phyloP scores from a whole-genome alignment of 1,140 invertebrate genomes.

The Drosophila melanogaster region DNA sequence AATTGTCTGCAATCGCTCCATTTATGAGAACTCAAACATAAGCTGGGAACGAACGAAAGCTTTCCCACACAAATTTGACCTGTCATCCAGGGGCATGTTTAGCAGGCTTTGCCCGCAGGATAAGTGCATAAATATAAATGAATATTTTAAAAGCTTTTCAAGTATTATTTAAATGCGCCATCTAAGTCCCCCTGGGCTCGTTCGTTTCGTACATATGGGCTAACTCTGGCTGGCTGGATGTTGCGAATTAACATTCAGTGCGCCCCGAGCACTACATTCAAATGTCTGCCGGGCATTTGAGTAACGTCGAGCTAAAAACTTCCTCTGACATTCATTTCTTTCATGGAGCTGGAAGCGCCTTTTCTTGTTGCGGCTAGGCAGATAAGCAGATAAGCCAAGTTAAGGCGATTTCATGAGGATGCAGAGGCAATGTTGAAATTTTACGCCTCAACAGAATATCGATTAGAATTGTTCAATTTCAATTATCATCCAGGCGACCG shows the following conservation, averaged over 20 bases:
- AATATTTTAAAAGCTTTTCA: conserved; percentile 33
- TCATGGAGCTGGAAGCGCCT: background rate
- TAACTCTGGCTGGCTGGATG: background rate
- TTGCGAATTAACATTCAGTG: conserved; percentile 32
- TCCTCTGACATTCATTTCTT: conserved; percentile 19
- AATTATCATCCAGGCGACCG: conserved; percentile 49
- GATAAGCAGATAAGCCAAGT: conserved; percentile 39
- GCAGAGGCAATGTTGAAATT: conserved; percentile 32
- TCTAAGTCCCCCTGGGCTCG: background rate
- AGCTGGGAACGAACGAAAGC: conserved; percentile 27
- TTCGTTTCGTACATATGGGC: background rate
- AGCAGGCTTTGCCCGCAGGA: conserved; percentile 6
- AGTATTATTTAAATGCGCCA: conserved; percentile 9
- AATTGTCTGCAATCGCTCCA: conserved; percentile 8
- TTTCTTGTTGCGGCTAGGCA: conserved; percentile 6
- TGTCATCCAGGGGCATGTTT: background rate
- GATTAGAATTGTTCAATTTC: conserved; percentile 60
- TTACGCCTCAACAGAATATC: conserved; percentile 51
- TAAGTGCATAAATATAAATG: conserved; percentile 21
- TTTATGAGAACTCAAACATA: conserved; percentile 26
- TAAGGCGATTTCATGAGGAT: conserved; percentile 28
- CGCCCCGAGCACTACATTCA: conserved; percentile 5
- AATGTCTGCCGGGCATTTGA: conserved; percentile 32
- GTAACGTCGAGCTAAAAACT: conserved; percentile 34
- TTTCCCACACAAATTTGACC: conserved; percentile 43